phyloP scores from a whole-genome alignment of 2,888 invertebrate genomes.

The Sisyra nigra region DNA sequence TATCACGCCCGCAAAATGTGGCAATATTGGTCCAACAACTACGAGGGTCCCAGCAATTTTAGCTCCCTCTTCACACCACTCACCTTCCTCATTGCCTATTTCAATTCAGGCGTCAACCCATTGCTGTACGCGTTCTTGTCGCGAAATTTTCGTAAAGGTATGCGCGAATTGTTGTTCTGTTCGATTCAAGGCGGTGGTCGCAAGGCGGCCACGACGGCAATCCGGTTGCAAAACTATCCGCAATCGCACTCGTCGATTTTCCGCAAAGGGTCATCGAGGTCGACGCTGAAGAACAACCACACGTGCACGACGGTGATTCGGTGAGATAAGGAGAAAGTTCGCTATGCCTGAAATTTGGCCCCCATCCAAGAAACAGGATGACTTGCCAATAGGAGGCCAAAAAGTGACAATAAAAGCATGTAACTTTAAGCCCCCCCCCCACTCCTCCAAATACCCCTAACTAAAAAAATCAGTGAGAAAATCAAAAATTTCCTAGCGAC shows the following conservation, averaged over 20 bases:
- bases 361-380: too few relatives aligned
- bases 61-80: conserved; percentile 31
- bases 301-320: conserved; percentile 30
- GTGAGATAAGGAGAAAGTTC: background rate
- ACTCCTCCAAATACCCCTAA: too few relatives aligned
- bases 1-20: conserved; percentile 79
- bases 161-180: conserved; percentile 31
- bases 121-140: conserved; percentile 42
- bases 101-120: conserved; percentile 41
- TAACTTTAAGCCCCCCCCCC: too few relatives aligned
- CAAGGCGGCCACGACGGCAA: conserved; percentile 8
- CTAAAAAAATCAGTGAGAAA: too few relatives aligned
- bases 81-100: conserved; percentile 36
- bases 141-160: conserved; percentile 35
- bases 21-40: conserved; percentile 50
- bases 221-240: background rate
- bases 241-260: conserved; percentile 23
- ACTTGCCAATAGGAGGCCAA: too few relatives aligned
- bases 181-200: conserved; percentile 13
- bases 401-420: too few relatives aligned
- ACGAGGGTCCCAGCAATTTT: conserved; percentile 14
- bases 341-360: too few relatives aligned
- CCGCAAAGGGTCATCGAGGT: conserved; percentile 33
- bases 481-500: too few relatives aligned
- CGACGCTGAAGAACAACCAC: conserved; percentile 37